Evolutionary conservation across 1,140 invertebrate species (phyloP).

Genomic region (Drosophila ananassae): DNA sequence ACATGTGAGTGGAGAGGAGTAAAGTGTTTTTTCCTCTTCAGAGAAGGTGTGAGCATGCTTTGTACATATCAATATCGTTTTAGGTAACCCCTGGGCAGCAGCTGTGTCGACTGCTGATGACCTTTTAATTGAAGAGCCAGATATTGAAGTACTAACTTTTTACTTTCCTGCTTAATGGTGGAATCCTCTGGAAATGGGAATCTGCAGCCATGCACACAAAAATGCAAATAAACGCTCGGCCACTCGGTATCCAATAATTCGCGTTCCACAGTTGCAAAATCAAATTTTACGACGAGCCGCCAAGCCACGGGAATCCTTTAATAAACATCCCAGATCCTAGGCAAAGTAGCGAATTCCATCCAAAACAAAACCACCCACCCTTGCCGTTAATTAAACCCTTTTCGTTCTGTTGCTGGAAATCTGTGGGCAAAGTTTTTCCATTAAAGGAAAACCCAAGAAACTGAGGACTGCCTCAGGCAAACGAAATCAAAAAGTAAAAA

Average conservation of each 20-base stretch:
- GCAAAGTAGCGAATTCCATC: slow-evolving; percentile 68
- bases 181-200: slow-evolving; percentile 19
- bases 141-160: slow-evolving; percentile 9
- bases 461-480: slow-evolving; percentile 50
- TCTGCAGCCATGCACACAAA: slow-evolving; percentile 64
- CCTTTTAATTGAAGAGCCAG: slow-evolving; percentile 80
- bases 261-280: slow-evolving; percentile 57
- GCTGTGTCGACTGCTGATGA: slow-evolving; percentile 79
- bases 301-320: slow-evolving; percentile 73
- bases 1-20: slow-evolving; percentile 46
- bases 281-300: slow-evolving; percentile 76
- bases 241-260: slow-evolving; percentile 64
- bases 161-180: slow-evolving; percentile 27
- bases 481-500: slow-evolving; percentile 83
- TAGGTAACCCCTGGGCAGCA: slow-evolving; percentile 58
- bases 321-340: slow-evolving; percentile 61
- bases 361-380: slow-evolving; percentile 20
- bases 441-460: slow-evolving; percentile 47
- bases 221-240: slow-evolving; percentile 69
- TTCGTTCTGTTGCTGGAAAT: slow-evolving; percentile 47
- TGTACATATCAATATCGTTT: slow-evolving; percentile 75
- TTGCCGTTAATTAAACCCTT: slow-evolving; percentile 76
- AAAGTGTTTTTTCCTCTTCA: slow-evolving; percentile 19
- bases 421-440: slow-evolving; percentile 75
- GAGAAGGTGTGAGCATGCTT: slow-evolving; percentile 70